phyloP scores from a whole-genome alignment of 2,888 invertebrate genomes.

The Octodonta nipae region DNA sequence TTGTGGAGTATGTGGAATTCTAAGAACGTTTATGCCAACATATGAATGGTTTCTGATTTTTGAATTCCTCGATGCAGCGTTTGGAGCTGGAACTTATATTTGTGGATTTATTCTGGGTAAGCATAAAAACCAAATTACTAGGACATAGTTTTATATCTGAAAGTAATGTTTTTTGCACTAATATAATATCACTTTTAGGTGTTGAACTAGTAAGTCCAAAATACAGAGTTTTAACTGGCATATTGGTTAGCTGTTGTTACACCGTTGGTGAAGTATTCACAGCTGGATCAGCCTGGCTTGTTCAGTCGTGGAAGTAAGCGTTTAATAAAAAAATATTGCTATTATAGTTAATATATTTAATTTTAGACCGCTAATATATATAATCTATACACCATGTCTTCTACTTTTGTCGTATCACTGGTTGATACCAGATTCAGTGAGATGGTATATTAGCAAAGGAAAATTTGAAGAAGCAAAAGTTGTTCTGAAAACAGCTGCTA shows the following conservation, averaged over 20 bases:
- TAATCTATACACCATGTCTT: slow-evolving; percentile 53
- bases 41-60: slow-evolving; percentile 56
- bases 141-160: not conserved
- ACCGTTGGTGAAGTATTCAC: slow-evolving; percentile 55
- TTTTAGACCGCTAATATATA: slow-evolving; percentile 26
- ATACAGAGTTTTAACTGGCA: slow-evolving; percentile 56
- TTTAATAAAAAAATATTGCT: too few species aligned
- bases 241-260: slow-evolving; percentile 56
- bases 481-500: slow-evolving; percentile 48
- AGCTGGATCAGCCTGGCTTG: slow-evolving; percentile 52
- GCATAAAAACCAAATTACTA: slow-evolving; percentile 9
- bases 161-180: not conserved
- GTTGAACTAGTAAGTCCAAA: slow-evolving; percentile 66
- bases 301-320: slow-evolving; percentile 51
- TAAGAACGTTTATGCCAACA: slow-evolving; percentile 53
- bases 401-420: slow-evolving; percentile 53
- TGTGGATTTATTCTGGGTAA: slow-evolving; percentile 60
- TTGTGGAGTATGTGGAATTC: slow-evolving; percentile 51
- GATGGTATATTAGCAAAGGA: slow-evolving; percentile 60
- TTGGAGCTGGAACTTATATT: slow-evolving; percentile 57
- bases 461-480: slow-evolving; percentile 42
- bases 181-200: slow-evolving; percentile 33
- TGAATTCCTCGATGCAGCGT: slow-evolving; percentile 57
- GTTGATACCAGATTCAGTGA: slow-evolving; percentile 56
- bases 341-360: too few species aligned